Evolutionary conservation across 2,113 vertebrate genomes (phyloP), one percentile per base, ranked within the genome.

Genomic region (Garra rufa): DNA sequence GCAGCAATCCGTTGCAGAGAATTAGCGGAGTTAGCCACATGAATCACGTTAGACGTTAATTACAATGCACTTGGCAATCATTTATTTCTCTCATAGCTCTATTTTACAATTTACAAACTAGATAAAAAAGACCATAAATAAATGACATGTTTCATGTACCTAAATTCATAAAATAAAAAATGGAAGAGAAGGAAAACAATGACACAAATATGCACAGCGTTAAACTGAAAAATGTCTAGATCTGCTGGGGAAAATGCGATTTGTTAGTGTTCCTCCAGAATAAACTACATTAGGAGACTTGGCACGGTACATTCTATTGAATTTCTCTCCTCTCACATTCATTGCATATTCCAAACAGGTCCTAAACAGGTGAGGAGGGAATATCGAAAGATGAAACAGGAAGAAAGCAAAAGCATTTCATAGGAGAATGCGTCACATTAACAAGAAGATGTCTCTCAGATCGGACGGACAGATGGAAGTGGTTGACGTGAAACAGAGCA

Each of bases 41-140:
- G 85, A 43, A 65, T 75, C 83, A 89, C 67, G 91, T 90, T 91
- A 84, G 96, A 96, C 95, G 96, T 97, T 97, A 97, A 97, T 97
- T 96, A 95, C 95, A 97, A 98, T 95, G 95, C 96, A 93, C 90
- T 91, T 91, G 91, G 90, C 92, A 92, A 95, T 97, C 96, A 93
- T 91, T 96, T 95, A 94, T 94, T 94, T 93, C 94, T 90, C 77
- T 88, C 95, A 95, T 91, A 92, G 95, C 96, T 97, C 93, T 94
- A 94, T 97, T 96, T 97, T 98, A 98, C 97, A 98, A 97, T 96
- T 96, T 98, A 98, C 96, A 99, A 98, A 97, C 97, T 99, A 97
- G 95, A 95, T 97, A 96, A 95, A 96, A 98, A 97, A 97, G 94
- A 96, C 94, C 96, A 99, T 99, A 99, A 99, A 99, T 99, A 98